Base-by-base conservation (phyloP, 1,140 invertebrate species). In the Rhagoletis pomonella region DNA sequence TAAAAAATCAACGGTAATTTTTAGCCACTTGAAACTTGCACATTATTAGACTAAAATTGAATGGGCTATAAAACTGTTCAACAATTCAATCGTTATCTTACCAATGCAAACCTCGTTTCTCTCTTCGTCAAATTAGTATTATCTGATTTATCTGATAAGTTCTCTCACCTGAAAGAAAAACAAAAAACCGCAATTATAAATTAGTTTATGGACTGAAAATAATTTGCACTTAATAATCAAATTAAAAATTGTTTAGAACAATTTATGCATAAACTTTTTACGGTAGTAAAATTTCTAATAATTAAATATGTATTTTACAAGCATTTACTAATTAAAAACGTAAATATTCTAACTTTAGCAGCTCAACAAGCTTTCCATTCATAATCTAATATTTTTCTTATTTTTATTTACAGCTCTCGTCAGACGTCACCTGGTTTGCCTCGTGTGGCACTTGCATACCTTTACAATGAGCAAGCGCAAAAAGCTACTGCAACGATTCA, bases 391-490 rank as follows among this genome's bases (percentile, higher is more conserved):
- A 47, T 58, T 10, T 29, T 3, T 29, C 12, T 50, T 55, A 55
- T 81, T 58, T 19, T 55, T 14, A 10, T 81, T 81, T 81, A 55
- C 73, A 81, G 73, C 5, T n/a, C 44, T 17, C 12, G 19, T 9
- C 50, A n/a, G 73, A 81, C 44, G 47, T 55, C 47, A 19, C 10
- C 17, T 81, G n/a, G 50, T 55, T n/a, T 5, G 50, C 50, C 60
- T 67, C n/a, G n/a, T n/a, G 39, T 7, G 39, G 42, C 39, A 73
- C 39, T 4, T 6, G 19, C 50, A 81, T 14, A 81, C 14, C 3
- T 17, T 17, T 85, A 87, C 88, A 86, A 88, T 88, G 88, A 69
- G 77, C 39, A 88, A 88, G 59, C 88, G 86, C 9, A 88, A 87
- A 84, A 88, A 87, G 44, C 58, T 88, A 29, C 55, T 29, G 59